Percentiles rank a stretch among this genome's conserved stretches.
Evolutionary conservation across 2,888 invertebrate species (phyloP).

Genomic region (Himalopsyche tibetana): DNA sequence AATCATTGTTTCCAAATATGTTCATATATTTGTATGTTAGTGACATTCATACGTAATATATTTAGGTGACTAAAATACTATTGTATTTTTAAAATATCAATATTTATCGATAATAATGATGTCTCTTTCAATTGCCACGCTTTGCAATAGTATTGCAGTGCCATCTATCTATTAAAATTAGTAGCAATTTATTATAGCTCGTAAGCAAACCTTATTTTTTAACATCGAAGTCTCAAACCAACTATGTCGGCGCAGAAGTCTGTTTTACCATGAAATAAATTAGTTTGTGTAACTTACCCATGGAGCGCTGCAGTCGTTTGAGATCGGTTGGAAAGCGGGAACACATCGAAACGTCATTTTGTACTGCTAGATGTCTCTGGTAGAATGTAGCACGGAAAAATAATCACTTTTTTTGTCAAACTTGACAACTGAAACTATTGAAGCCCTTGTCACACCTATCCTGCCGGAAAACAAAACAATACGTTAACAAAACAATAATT

Average conservation of each 20-base stretch:
- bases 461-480: slow-evolving; percentile 79
- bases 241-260: neutral
- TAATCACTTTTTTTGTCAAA: neutral
- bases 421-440: neutral
- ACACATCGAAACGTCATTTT: slow-evolving; percentile 83
- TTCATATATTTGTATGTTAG: too few species aligned
- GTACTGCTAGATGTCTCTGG: slow-evolving; percentile 64
- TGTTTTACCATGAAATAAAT: neutral
- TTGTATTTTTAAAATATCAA: too few species aligned
- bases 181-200: neutral
- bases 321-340: slow-evolving; percentile 81
- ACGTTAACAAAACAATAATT: slow-evolving; percentile 74
- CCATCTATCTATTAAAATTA: neutral
- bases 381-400: neutral
- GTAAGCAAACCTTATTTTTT: slow-evolving; percentile 6
- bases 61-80: too few species aligned
- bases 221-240: slow-evolving; percentile 58
- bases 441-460: slow-evolving; percentile 79
- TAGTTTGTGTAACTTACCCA: slow-evolving; percentile 77
- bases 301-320: slow-evolving; percentile 81
- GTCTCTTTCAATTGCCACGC: neutral
- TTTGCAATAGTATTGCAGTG: neutral
- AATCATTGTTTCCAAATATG: too few species aligned
- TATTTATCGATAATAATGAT: too few species aligned
- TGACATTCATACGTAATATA: too few species aligned